These are phyloP conservation scores for Drosophila sulfurigaster DNA, from an alignment of 1,140 invertebrate species.

Conservation along the genomic window DNA sequence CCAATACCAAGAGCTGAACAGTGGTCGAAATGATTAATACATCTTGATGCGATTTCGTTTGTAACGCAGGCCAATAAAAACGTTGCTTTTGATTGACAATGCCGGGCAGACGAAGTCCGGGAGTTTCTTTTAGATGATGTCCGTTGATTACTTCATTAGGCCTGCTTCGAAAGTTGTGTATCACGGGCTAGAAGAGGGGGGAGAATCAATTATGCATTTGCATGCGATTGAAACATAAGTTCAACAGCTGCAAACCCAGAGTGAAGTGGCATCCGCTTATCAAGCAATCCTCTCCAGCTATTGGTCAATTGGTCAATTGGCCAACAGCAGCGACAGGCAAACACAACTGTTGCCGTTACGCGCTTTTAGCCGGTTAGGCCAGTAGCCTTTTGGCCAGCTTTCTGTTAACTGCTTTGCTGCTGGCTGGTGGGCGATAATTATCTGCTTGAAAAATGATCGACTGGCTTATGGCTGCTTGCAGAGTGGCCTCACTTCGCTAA, in stretches of 20 bases:
- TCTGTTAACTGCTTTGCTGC: conserved; percentile 1
- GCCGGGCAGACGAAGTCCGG: conserved; percentile 31
- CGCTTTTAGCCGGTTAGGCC: conserved; percentile 53
- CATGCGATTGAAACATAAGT: conserved; percentile 76
- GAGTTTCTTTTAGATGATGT: conserved; percentile 62
- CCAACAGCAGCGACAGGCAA: conserved; percentile 38
- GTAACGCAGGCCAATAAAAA: conserved; percentile 78
- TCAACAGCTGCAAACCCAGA: conserved; percentile 41
- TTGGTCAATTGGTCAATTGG: conserved; percentile 68
- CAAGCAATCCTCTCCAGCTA: conserved; percentile 37
- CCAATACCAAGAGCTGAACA: conserved; percentile 36
- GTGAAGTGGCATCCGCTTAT: conserved; percentile 45
- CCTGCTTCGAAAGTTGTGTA: conserved; percentile 51
- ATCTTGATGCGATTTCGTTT: conserved; percentile 82
- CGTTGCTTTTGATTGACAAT: conserved; percentile 79
- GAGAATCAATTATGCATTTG: conserved; percentile 75
- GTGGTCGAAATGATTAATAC: conserved; percentile 79
- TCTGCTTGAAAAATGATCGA: conserved; percentile 77
- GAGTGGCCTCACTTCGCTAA: conserved; percentile 60
- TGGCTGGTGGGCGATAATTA: conserved; percentile 75
- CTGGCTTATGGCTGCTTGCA: conserved; percentile 50
- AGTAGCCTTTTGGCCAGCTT: conserved; percentile 53
- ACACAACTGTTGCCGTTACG: conserved; percentile 39
- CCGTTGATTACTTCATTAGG: conserved; percentile 79
- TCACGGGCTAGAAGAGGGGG: conserved; percentile 10